Evolutionary conservation across 1,140 invertebrate species (phyloP), one percentile per base, ranked within the genome.

Genomic region (Drosophila navojoa): DNA sequence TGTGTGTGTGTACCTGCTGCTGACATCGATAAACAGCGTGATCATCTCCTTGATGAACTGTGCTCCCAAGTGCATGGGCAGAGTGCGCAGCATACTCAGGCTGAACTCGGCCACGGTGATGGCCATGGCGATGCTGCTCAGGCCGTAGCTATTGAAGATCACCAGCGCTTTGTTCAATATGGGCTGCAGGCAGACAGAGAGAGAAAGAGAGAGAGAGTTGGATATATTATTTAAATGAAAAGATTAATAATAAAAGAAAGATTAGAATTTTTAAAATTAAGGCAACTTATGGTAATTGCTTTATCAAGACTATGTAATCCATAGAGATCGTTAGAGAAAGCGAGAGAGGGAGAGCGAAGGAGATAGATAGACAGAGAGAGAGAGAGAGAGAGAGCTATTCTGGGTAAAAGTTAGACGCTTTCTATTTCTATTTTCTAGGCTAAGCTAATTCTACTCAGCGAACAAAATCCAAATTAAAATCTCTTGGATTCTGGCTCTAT

Each of bases 1-100:
- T 44, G 1, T 10, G 9, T 7, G 19, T 10, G 52, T 44, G 1
- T 11, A 87, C 82, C 82, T 90, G 70, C 77, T 91, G 77, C 90
- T 80, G 44, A 91, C 85, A 55, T 82, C 84, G 25, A 92, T 87
- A 38, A 92, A 92, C 40, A 92, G 47, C 1, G 86, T 90, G 5
- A 92, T 82, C 90, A 92, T 91, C 35, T 92, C 90, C 66, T 85
- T 91, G 25, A 92, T 90, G 58, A 91, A 92, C 54, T 77, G 77
- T 16, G 76, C 75, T 5, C 91, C 91, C 60, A 92, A 50, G 53
- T 92, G 91, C 15, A 79, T 90, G 61, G 89, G 90, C 59, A 92
- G 38, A 4, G 90, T 91, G 22, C 91, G 79, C n/a, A 92, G 71
- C 73, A 92, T 89, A 67, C 91, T 92, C 53, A 92, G 68, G 53